Conservation (phyloP, 2,888 invertebrate genomes). For the Aromia moschata region DNA sequence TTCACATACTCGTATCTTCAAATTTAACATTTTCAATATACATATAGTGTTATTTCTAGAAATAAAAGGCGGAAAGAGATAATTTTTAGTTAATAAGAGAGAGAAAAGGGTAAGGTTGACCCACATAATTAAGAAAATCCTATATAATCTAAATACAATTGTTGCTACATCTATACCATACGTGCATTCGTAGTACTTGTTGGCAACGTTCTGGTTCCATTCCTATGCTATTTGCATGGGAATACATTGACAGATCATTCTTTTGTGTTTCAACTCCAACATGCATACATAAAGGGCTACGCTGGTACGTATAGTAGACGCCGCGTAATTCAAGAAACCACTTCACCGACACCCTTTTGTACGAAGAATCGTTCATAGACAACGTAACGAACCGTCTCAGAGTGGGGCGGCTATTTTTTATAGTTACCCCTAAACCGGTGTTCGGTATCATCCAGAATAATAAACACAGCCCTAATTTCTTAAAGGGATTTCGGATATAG, state of each 20-base stretch:
- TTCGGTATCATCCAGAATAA: slow-evolving; percentile 11
- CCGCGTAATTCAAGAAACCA: not conserved
- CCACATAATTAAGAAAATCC: no score
- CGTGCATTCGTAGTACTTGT: no score
- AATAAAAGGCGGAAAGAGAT: no score
- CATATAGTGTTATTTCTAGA: no score
- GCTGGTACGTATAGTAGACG: not conserved
- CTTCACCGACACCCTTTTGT: slow-evolving; percentile 6
- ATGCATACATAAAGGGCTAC: not conserved
- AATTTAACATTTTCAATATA: no score
- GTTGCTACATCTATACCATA: no score
- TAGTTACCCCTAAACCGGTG: slow-evolving; percentile 1
- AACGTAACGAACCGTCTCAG: not conserved
- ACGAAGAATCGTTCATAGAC: slow-evolving; percentile 1
- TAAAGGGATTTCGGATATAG: slow-evolving; percentile 15
- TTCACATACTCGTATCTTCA: no score
- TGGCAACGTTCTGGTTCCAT: no score
- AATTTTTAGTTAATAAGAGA: no score
- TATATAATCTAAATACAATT: no score
- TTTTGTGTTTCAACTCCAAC: not conserved
- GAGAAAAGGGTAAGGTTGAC: no score
- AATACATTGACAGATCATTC: not conserved
- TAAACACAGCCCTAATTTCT: slow-evolving; percentile 16
- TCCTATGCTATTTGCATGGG: not conserved
- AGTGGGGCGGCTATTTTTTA: slow-evolving; percentile 5